Percentiles rank a stretch among this genome's conserved stretches.
Evolutionary conservation across 2,797 vertebrate species (phyloP).

Genomic region (Taenioides sp.): DNA sequence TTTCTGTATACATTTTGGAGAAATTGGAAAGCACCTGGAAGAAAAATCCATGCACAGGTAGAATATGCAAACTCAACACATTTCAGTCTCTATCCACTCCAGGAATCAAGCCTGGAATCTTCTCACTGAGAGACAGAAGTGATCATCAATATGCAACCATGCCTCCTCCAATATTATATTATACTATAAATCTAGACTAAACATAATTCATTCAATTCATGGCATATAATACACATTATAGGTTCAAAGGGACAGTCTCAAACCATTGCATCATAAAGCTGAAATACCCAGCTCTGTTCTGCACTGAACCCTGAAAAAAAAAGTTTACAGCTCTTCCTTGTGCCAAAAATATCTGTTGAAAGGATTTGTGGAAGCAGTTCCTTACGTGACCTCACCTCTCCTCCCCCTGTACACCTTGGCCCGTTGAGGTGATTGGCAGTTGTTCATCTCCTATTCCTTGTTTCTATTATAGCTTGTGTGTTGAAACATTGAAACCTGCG

Average conservation of each 20-base stretch:
- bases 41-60: no score
- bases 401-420: neutral
- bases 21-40: no score
- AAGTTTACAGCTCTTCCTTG: no score
- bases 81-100: neutral
- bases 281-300: no score
- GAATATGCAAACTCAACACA: neutral
- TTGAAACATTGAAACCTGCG: conserved; percentile 27
- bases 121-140: neutral
- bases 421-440: neutral
- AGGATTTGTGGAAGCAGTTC: no score
- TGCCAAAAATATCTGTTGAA: no score
- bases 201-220: neutral
- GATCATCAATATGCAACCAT: neutral
- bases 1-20: no score
- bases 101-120: neutral
- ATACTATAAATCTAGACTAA: neutral
- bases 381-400: no score
- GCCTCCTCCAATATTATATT: neutral
- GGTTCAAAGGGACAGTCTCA: no score
- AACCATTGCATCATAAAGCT: no score
- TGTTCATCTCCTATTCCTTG: neutral
- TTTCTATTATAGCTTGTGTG: neutral
- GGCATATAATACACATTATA: neutral
- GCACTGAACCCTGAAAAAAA: no score